These are phyloP conservation scores for Grantiella picta DNA, from an alignment of 2,113 vertebrate species.

Conservation along the genomic window DNA sequence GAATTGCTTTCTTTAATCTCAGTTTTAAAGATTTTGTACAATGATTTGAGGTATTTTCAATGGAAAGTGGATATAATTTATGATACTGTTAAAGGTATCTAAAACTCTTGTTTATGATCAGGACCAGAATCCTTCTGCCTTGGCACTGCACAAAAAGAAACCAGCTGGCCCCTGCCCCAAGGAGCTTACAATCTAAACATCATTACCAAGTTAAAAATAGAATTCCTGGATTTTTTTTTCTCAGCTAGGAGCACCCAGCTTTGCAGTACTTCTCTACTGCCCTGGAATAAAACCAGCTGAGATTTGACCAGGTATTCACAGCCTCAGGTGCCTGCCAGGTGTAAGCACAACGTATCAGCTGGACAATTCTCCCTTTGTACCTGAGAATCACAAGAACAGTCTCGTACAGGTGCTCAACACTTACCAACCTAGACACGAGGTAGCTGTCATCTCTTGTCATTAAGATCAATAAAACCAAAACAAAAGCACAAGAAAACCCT, in stretches of 20 bases:
- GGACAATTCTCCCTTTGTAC: not conserved
- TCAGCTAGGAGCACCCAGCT: not conserved
- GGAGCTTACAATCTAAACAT: constrained; percentile 67
- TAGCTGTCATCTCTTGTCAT: not conserved
- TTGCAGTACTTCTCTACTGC: not conserved
- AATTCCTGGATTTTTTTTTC: not conserved
- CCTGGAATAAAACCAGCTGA: not conserved
- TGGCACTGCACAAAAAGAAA: not conserved
- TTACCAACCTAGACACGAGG: not conserved
- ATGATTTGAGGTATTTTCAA: not conserved
- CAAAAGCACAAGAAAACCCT: not conserved
- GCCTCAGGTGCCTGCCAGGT: not conserved
- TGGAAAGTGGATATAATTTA: not conserved
- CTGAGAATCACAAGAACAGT: not conserved
- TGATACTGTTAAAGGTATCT: not conserved
- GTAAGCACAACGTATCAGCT: not conserved
- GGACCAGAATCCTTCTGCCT: not conserved
- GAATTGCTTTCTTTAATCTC: not conserved
- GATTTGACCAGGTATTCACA: not conserved
- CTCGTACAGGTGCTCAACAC: not conserved
- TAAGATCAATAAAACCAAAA: not conserved
- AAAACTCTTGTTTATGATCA: not conserved
- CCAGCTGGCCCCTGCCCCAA: constrained; percentile 52
- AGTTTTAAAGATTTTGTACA: not conserved
- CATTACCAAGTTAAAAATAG: not conserved